Percentiles rank a stretch among this genome's conserved stretches.
These are phyloP conservation scores for Dasyprocta punctata DNA, from an alignment of 2,113 vertebrate genomes.

Conservation along the genomic window DNA sequence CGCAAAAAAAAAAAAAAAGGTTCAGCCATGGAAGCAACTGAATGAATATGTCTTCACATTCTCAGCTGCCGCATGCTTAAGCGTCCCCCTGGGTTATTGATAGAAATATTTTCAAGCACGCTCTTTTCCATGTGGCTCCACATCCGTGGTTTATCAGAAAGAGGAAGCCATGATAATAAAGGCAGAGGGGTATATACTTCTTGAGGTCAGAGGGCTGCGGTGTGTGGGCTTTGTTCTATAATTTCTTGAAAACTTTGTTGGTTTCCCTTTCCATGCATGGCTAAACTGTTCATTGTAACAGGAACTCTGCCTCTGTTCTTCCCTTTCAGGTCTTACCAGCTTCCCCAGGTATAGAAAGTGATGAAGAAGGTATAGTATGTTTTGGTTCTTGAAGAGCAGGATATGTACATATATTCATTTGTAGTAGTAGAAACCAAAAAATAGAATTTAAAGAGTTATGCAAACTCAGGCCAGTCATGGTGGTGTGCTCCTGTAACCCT, in stretches of 20 bases:
- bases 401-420: neutral
- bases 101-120: neutral
- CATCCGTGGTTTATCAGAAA: neutral
- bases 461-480: neutral
- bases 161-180: neutral
- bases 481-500: too few relatives aligned
- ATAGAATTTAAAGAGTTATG: slow-evolving; percentile 49
- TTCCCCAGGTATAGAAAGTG: slow-evolving; percentile 74
- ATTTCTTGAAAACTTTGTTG: neutral
- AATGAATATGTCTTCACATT: neutral
- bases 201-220: neutral
- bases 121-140: neutral
- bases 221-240: slow-evolving; percentile 35
- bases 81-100: neutral
- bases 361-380: slow-evolving; percentile 87
- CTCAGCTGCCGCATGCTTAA: neutral
- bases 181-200: neutral
- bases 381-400: neutral
- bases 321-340: slow-evolving; percentile 85
- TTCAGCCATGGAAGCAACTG: neutral
- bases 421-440: slow-evolving; percentile 19
- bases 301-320: neutral
- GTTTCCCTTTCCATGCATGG: neutral
- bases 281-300: neutral
- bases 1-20: too few relatives aligned